Evolutionary conservation across 2,797 vertebrate species (phyloP), one percentile per base, ranked within the genome.

Genomic region (Odontamblyopus rebecca): DNA sequence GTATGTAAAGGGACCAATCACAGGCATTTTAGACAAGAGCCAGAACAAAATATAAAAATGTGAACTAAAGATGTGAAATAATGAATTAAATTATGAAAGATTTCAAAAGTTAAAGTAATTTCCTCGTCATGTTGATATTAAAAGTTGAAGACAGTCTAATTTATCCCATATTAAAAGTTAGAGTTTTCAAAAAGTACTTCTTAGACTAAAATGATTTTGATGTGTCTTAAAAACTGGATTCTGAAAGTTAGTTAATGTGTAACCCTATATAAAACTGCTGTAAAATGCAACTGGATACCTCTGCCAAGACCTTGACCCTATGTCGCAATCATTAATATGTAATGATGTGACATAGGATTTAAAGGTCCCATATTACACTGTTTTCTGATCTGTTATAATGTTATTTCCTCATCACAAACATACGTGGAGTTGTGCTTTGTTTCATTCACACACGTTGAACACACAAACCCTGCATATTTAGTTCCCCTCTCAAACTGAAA

Each of bases 1-100:
- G 80, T 71, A 18, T 15, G 61, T 1, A 48, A 76, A 76, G 57
- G 9, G 54, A 84, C 75, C 69, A 41, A 68, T 79, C 35, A 62
- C 44, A 18, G 15, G n/a, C 53, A 30, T 74, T 84, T 74, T 1
- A 72, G 51, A 84, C 50, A 67, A 65, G 29, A 27, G 72, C 1
- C 0, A 35, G 29, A 59, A 72, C 68, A 82, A 78, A 62, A 78
- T 71, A 77, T 66, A 15, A 68, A 0, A 68, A 67, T 26, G 23
- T 3, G n/a, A 12, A 3, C 26, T 26, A 56, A 9, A 56, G 11
- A 44, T 44, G 41, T 11, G 41, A 44, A 44, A 44, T 0, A 44
- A 44, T 6, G 1, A n/a, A 7, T 53, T n/a, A 7, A 19, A 7
- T 23, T 11, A 56, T 56, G 4, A 23, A 56, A 9, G 2, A 54